Conservation (phyloP, 2,113 vertebrate species). For the Capreolus pygargus region DNA sequence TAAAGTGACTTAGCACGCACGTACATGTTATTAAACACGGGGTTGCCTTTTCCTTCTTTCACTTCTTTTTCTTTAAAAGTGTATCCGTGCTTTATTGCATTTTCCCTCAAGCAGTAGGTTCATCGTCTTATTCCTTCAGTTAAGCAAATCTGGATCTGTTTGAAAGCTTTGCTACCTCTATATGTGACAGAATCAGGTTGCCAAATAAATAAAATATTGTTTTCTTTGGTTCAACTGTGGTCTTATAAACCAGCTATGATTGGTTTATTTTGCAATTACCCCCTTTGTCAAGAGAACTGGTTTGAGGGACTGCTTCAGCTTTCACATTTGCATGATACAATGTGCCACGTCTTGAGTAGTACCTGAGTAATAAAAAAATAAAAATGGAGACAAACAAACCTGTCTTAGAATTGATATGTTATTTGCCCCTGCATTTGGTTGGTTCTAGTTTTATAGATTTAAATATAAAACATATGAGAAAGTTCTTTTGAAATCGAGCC, state of each 20-base stretch:
- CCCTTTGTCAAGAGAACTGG: conserved; percentile 42
- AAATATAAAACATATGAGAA: conserved; percentile 64
- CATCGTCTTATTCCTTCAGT: not conserved
- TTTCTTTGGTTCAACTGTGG: conserved; percentile 18
- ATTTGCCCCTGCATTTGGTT: conserved; percentile 49
- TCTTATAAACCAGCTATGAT: conserved; percentile 16
- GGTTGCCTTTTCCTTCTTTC: not conserved
- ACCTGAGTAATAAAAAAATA: not conserved
- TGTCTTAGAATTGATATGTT: not conserved
- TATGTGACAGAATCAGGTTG: not conserved
- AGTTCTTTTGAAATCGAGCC: conserved; percentile 60
- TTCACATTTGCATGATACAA: not conserved
- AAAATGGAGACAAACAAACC: conserved; percentile 8
- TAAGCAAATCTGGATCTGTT: not conserved
- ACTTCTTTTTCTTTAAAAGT: not conserved
- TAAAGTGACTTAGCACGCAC: not conserved
- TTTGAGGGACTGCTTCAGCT: not conserved
- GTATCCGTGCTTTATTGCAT: not conserved
- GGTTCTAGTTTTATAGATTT: conserved; percentile 41
- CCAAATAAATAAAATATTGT: not conserved
- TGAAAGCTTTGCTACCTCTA: not conserved
- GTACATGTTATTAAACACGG: not conserved
- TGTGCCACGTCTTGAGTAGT: not conserved
- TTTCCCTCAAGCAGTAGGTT: not conserved
- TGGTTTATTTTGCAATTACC: conserved; percentile 50